Evolutionary conservation across 1,140 invertebrate genomes (phyloP).

Genomic region (Bombus picipes): DNA sequence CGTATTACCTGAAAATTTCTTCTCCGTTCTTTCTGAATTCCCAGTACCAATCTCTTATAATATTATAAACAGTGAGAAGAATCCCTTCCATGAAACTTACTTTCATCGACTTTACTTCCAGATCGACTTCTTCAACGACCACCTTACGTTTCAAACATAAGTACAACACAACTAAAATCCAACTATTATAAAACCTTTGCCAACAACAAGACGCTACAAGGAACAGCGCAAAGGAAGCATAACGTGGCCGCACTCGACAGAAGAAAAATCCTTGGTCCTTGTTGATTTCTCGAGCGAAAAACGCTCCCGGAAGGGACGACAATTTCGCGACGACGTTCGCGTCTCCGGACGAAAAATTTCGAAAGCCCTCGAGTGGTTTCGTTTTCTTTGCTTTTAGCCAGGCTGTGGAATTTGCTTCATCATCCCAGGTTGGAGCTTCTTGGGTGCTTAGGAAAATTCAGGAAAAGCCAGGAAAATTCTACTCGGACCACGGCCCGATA

Average conservation of each 20-base stretch:
- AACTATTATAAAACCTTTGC: not conserved
- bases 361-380: conserved; percentile 35
- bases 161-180: not conserved
- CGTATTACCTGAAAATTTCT: not conserved
- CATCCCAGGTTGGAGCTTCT: conserved; percentile 19
- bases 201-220: not conserved
- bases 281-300: conserved; percentile 21
- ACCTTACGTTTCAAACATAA: not conserved
- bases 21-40: not conserved
- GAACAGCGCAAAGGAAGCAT: not conserved
- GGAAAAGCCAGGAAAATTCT: conserved; percentile 27
- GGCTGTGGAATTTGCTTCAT: conserved; percentile 11
- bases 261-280: conserved; percentile 13
- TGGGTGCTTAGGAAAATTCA: not conserved
- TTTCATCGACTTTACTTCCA: not conserved
- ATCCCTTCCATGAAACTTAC: not conserved
- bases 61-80: not conserved
- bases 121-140: not conserved
- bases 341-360: conserved; percentile 22
- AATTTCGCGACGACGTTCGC: not conserved
- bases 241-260: not conserved
- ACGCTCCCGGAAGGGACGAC: not conserved
- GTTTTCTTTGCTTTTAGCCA: conserved; percentile 8
- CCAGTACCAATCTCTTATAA: not conserved
- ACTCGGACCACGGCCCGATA: not conserved